phyloP scores from a whole-genome alignment of 2,888 invertebrate species.

The Alcis repandata region DNA sequence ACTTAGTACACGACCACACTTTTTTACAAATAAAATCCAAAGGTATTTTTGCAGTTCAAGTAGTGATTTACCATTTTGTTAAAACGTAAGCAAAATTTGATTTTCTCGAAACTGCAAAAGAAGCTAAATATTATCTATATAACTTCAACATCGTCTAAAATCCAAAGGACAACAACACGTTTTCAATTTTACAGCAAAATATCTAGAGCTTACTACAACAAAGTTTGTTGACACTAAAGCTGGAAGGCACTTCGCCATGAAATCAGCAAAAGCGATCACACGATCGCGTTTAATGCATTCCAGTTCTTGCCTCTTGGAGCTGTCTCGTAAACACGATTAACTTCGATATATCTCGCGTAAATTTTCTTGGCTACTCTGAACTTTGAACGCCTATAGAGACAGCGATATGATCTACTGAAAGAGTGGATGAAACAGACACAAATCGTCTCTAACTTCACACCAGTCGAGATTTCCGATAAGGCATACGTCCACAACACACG shows the following conservation, averaged over 20 bases:
- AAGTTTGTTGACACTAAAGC: constrained; percentile 34
- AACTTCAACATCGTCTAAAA: not conserved
- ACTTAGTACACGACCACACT: not conserved
- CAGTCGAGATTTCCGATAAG: constrained; percentile 10
- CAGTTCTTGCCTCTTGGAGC: constrained; percentile 45
- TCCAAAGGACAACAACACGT: constrained; percentile 5
- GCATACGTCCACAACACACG: constrained; percentile 17
- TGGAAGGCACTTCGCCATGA: constrained; percentile 41
- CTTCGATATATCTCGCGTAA: constrained; percentile 17
- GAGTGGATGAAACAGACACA: constrained; percentile 11
- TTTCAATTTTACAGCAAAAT: constrained; percentile 19
- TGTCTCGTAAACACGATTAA: constrained; percentile 50
- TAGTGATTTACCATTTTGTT: too few relatives aligned
- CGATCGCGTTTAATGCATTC: constrained; percentile 49
- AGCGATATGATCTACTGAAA: constrained; percentile 5
- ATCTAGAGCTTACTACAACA: constrained; percentile 18
- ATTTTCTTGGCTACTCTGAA: constrained; percentile 1
- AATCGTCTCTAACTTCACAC: constrained; percentile 3
- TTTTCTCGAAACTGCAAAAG: not conserved
- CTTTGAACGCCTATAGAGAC: constrained; percentile 1
- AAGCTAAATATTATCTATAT: not conserved
- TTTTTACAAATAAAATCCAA: not conserved
- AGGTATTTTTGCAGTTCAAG: not conserved
- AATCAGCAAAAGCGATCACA: constrained; percentile 52
- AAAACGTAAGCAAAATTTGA: too few relatives aligned